Percentiles rank a stretch among this genome's conserved stretches.
Evolutionary conservation across 1,140 invertebrate genomes (phyloP).

Genomic region (Drosophila eugracilis): DNA sequence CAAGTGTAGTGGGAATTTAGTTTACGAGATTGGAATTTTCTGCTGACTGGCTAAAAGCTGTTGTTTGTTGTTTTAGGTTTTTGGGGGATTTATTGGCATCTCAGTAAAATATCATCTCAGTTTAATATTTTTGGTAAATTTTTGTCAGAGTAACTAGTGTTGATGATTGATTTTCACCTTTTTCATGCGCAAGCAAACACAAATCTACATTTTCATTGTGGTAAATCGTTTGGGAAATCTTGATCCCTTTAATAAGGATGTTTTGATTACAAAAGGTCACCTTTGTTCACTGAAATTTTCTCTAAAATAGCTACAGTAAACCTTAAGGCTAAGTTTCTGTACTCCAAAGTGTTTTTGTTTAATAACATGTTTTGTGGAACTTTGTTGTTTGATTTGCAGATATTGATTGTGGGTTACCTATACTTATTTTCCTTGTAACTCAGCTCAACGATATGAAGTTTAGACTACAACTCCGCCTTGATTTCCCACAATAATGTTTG

Average conservation of each 20-base stretch:
- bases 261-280: not conserved
- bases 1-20: not conserved
- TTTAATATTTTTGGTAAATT: no score
- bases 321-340: not conserved
- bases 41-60: not conserved
- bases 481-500: no score
- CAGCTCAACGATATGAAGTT: no score
- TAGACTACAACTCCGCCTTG: not conserved
- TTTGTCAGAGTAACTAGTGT: not conserved
- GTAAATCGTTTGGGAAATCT: not conserved
- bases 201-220: constrained; percentile 8
- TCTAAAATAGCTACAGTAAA: not conserved
- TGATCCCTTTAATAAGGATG: not conserved
- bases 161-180: not conserved
- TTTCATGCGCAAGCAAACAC: not conserved
- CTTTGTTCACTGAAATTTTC: not conserved
- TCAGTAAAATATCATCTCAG: no score
- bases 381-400: not conserved
- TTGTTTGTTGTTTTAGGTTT: not conserved
- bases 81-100: not conserved
- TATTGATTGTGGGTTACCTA: not conserved
- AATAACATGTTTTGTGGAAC: not conserved
- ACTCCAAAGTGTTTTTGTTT: not conserved
- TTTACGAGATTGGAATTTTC: constrained; percentile 3
- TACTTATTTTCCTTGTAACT: no score